phyloP scores from a whole-genome alignment of 2,797 vertebrate genomes.

The Danio tinwini region DNA sequence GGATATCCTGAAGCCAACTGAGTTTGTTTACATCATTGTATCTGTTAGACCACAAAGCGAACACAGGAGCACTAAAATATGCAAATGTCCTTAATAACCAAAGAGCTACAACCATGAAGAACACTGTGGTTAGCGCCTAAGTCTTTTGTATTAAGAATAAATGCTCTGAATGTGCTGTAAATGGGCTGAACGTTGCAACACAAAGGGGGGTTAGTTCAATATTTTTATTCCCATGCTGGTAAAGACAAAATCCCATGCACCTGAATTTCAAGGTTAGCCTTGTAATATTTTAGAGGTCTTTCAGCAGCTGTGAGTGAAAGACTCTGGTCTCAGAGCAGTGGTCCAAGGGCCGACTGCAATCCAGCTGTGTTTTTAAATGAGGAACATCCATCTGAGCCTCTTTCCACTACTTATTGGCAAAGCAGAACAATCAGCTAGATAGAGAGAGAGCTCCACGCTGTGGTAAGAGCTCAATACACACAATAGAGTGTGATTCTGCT shows the following conservation, averaged over 20 bases:
- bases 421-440: constrained; percentile 54
- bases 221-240: constrained; percentile 20
- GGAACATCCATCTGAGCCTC: constrained; percentile 68
- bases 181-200: constrained; percentile 25
- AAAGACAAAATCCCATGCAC: constrained; percentile 21
- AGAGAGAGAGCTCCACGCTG: constrained; percentile 77
- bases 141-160: neutral
- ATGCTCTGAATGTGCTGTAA: constrained; percentile 22
- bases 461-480: constrained; percentile 63
- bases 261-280: constrained; percentile 44
- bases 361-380: constrained; percentile 78
- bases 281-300: constrained; percentile 49
- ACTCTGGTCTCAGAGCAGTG: constrained; percentile 68
- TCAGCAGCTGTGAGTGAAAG: constrained; percentile 62
- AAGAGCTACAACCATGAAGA: constrained; percentile 15
- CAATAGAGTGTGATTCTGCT: neutral
- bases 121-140: neutral
- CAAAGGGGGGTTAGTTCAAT: constrained; percentile 23
- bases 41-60: constrained; percentile 7
- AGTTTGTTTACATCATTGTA: constrained; percentile 33
- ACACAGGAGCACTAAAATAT: constrained; percentile 23
- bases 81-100: constrained; percentile 16
- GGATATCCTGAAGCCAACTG: constrained; percentile 15
- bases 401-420: constrained; percentile 51
- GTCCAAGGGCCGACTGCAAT: constrained; percentile 68